These are phyloP conservation scores for Dichetophora obliterata DNA, from an alignment of 2,888 invertebrate genomes.

Conservation along the genomic window DNA sequence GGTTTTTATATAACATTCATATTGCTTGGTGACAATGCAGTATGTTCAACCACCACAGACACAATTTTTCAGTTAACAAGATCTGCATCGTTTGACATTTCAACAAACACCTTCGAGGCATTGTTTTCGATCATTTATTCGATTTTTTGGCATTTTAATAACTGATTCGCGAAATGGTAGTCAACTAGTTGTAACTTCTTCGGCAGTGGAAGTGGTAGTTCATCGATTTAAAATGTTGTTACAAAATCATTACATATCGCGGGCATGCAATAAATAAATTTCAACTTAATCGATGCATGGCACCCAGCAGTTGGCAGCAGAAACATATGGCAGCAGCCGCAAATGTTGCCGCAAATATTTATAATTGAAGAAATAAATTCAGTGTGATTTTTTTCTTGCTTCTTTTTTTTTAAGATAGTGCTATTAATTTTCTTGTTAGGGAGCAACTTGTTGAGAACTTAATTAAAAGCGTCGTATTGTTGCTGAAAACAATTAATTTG, in stretches of 20 bases:
- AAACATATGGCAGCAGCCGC: not conserved
- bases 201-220: not conserved
- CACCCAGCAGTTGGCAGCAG: not conserved
- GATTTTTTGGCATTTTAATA: slow-evolving; percentile 20
- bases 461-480: slow-evolving; percentile 30
- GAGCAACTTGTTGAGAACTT: slow-evolving; percentile 1
- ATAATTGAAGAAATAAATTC: slow-evolving; percentile 10
- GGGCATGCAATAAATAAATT: slow-evolving; percentile 9
- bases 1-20: too few relatives aligned
- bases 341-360: not conserved
- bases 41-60: too few relatives aligned
- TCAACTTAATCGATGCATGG: not conserved
- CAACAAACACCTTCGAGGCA: slow-evolving; percentile 23
- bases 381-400: not conserved
- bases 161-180: not conserved
- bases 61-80: slow-evolving; percentile 21
- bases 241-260: slow-evolving; percentile 26
- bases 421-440: not conserved
- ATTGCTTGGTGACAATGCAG: too few relatives aligned
- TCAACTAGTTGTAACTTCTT: not conserved
- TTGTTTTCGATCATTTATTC: slow-evolving; percentile 23
- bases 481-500: too few relatives aligned
- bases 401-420: not conserved
- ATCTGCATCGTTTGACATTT: slow-evolving; percentile 24
- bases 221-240: slow-evolving; percentile 21